Percentiles rank a stretch among this genome's conserved stretches.
These are phyloP conservation scores for Noctua janthina DNA, from an alignment of 2,888 invertebrate genomes.

Conservation along the genomic window DNA sequence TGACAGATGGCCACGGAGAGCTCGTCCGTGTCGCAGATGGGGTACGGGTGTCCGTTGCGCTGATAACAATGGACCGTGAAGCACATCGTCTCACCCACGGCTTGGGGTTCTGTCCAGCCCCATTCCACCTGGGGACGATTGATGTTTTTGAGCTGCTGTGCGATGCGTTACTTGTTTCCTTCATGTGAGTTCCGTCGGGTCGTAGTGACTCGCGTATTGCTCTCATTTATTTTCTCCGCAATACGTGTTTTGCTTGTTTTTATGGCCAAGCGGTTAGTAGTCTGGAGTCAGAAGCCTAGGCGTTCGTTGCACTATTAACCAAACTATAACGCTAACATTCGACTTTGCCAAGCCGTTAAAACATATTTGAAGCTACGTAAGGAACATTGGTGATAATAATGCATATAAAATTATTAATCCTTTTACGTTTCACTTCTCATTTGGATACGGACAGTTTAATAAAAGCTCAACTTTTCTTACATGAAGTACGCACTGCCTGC, in stretches of 20 bases:
- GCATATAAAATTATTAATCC: background rate
- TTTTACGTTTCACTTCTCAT: background rate
- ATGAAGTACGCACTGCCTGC: background rate
- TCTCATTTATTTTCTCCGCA: background rate
- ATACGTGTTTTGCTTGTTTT: background rate
- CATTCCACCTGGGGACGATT: conserved; percentile 92
- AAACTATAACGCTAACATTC: background rate
- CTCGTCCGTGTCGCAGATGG: conserved; percentile 97
- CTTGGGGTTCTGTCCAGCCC: conserved; percentile 97
- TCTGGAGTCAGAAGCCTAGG: background rate
- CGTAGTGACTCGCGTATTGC: background rate
- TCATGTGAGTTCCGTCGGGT: background rate
- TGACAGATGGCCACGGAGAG: conserved; percentile 96
- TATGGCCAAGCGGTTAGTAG: background rate
- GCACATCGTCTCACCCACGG: conserved; percentile 97
- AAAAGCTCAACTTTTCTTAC: background rate
- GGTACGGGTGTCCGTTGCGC: conserved; percentile 98
- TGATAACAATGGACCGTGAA: conserved; percentile 97
- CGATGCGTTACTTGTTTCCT: background rate
- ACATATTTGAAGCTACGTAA: background rate
- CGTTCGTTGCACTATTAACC: background rate
- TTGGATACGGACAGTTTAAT: background rate
- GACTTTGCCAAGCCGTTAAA: background rate
- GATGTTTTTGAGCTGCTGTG: background rate
- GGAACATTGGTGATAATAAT: background rate